Evolutionary conservation across 2,888 invertebrate genomes (phyloP), one percentile per base, ranked within the genome.

Genomic region (Amiota mariae): DNA sequence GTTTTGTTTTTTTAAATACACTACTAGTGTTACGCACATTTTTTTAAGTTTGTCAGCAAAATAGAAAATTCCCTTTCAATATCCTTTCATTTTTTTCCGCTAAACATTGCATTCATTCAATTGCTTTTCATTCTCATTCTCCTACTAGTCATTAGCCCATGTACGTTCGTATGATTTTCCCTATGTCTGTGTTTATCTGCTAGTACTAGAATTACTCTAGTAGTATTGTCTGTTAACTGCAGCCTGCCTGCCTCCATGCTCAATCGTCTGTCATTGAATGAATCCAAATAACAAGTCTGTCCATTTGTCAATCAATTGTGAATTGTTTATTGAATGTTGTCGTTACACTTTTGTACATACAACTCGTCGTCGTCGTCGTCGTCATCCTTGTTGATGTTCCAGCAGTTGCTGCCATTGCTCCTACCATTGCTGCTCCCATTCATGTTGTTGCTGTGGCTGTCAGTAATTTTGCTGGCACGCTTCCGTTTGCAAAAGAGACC

Each of bases 271-370:
- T 72, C 78, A 57, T 47, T 71, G 77, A 76, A 76, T 79, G 81
- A 78, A 78, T 86, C 79, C 78, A 77, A 86, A 79, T 86, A 78
- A 79, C 80, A 79, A 76, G 74, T 76, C 79, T 77, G 81, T 85
- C 80, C 80, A 81, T 82, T 81, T 87, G 87, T 85, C 87, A 87
- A 85, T 85, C 85, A 85, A 87, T 82, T 82, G 78, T 80, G 82
- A 82, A 86, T 85, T 87, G 86, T 85, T 87, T 83, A 85, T 84
- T 85, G 85, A 85, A 82, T 84, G 85, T 85, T 85, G 85, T 84
- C 85, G 85, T 83, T 83, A 80, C 59, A 67, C 67, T 72, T 48
- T 67, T 46, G 47, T 67, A 49, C 72, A 36, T 36, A 36, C 36
- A 72, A 67, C 49, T 72, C 36, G 48, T 51, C 24, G 24, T 72